A percentile compares a stretch with the other conserved stretches of the same genome.
phyloP scores from a whole-genome alignment of 2,113 vertebrate genomes.

The Embiotoca jacksoni region DNA sequence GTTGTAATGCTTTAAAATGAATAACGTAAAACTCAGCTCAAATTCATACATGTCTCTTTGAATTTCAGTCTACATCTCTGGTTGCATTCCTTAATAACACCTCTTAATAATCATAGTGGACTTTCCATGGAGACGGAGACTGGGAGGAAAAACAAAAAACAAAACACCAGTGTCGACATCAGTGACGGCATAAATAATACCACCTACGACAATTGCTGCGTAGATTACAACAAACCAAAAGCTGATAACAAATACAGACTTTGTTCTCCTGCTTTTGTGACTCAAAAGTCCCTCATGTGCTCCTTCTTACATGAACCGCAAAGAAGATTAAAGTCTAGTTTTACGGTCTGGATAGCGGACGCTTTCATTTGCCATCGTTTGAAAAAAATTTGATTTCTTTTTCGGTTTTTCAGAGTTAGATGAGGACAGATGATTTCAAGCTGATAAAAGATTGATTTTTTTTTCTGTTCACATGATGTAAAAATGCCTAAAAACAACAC shows the following conservation, averaged over 20 bases:
- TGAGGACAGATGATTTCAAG: neutral
- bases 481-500: neutral
- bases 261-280: constrained; percentile 57
- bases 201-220: constrained; percentile 39
- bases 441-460: neutral
- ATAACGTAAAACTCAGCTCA: neutral
- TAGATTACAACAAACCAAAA: constrained; percentile 56
- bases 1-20: neutral
- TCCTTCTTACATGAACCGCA: constrained; percentile 58
- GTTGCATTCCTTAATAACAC: neutral
- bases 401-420: neutral
- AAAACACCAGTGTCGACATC: neutral
- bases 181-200: constrained; percentile 29
- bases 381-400: neutral
- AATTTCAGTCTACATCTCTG: neutral
- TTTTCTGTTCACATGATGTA: neutral
- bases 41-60: neutral
- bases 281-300: constrained; percentile 67
- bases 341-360: constrained; percentile 10
- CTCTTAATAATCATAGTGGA: neutral
- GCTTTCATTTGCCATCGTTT: constrained; percentile 12
- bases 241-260: constrained; percentile 61
- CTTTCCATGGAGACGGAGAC: neutral
- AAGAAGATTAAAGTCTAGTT: constrained; percentile 66
- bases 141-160: neutral